Base-by-base conservation (phyloP, 2,113 vertebrate species). In the Abramis brama region DNA sequence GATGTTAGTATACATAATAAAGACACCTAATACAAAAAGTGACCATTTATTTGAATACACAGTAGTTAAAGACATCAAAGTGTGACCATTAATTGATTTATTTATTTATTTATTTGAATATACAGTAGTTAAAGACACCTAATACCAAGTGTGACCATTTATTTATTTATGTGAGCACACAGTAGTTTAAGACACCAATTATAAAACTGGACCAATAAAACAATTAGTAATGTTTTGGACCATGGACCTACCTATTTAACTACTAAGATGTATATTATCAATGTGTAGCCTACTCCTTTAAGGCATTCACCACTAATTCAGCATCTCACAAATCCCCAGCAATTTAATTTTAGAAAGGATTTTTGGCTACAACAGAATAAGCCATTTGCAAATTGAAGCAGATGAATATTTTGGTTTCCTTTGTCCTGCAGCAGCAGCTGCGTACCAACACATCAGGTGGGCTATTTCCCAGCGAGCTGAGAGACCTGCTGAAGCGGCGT, bases 401-500 rank as follows among this genome's bases (percentile, higher is more conserved):
- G 76, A 80, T 84, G 59, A 30, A 79, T 25, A 79, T 66, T 85
- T 60, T 81, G 57, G 36, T 39, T 47, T 33, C 79, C 11, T 19
- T 52, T 86, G 47, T 87, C 1, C 91, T 97, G 95, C 96, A 97
- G 90, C 97, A 98, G 90, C 97, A 96, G 85, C 91, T 97, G 89
- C 96, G 94, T 43, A 93, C 93, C 81, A 97, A 98, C 0, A 89
- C 94, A 74, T 95, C 96, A 0, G 95, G 91, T 0, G 87, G 92
- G 2, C 93, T 88, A 0, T 93, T 95, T 88, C 96, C 98, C 5
- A 82, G 86, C 0, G 97, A 99, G 91, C 95, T 99, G 60, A 94
- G 97, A 25, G 97, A 99, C 88, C 94, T 97, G 93, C 96, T 99
- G 4, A 96, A 97, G 86, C 94, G 93, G 60, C 94, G 97, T 43